These are phyloP conservation scores for Vesta saturnalis DNA, from an alignment of 2,888 invertebrate species.

Conservation along the genomic window DNA sequence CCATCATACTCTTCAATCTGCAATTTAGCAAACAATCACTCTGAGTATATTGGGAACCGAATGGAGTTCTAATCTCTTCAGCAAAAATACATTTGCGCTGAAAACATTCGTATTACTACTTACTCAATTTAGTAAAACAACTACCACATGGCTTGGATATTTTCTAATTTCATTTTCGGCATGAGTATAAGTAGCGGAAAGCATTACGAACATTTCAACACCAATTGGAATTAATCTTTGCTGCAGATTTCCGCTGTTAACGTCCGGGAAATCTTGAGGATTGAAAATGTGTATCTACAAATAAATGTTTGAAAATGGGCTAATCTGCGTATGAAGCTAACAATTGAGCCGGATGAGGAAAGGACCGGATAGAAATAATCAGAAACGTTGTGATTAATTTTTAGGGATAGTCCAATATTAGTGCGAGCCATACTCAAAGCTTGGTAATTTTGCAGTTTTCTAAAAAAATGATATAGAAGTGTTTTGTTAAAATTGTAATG, in stretches of 20 bases:
- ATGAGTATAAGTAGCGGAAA: slow-evolving; percentile 47
- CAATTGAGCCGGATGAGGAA: neutral
- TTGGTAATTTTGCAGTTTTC: slow-evolving; percentile 39
- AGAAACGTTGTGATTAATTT: slow-evolving; percentile 48
- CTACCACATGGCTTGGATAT: slow-evolving; percentile 42
- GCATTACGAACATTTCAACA: slow-evolving; percentile 50
- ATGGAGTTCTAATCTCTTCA: slow-evolving; percentile 46
- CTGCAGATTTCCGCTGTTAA: slow-evolving; percentile 65
- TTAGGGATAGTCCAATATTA: slow-evolving; percentile 49
- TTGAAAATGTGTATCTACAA: slow-evolving; percentile 67
- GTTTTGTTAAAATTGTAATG: neutral
- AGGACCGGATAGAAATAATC: slow-evolving; percentile 65
- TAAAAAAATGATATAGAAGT: neutral
- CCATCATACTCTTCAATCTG: slow-evolving; percentile 64
- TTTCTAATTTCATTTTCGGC: slow-evolving; percentile 44
- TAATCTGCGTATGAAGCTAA: neutral
- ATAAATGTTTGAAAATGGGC: neutral
- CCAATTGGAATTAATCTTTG: slow-evolving; percentile 52
- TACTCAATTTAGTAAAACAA: neutral
- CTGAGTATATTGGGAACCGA: slow-evolving; percentile 62
- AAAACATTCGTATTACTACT: neutral
- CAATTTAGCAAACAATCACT: slow-evolving; percentile 70
- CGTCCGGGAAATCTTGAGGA: slow-evolving; percentile 68
- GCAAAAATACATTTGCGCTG: slow-evolving; percentile 48
- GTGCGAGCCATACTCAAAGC: neutral